Evolutionary conservation across 2,888 invertebrate genomes (phyloP), one percentile per base, ranked within the genome.

Genomic region (Tetragonula carbonaria): DNA sequence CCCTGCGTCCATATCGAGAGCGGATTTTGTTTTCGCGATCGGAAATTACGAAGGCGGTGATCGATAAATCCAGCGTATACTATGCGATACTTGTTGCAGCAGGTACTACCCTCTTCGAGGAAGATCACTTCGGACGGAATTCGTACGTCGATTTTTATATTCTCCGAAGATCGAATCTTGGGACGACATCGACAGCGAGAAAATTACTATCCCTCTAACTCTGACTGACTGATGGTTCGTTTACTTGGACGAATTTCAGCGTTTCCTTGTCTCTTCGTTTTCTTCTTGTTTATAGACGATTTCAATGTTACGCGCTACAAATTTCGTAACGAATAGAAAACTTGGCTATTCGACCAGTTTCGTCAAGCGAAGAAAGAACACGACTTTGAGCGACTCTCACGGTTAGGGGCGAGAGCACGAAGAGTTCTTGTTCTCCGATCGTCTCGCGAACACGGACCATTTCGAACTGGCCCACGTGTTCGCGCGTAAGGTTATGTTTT

Each of bases 1-100:
- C 59, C 21, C 53, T 50, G 16, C 51, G 14, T 79, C 65, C 88
- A 88, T 89, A 83, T 81, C 62, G 55, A 51, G 16, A 55, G 13
- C 28, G 51, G 45, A 62, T 84, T 78, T 74, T 80, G 23, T 33
- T 2, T 28, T 68, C 2, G 21, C 50, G 80, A 73, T 75, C 28
- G 59, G 51, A 55, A 74, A 65, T 84, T 75, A 72, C 50, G 63
- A 82, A 70, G 63, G 23, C 23, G 59, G 14, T 14, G 82, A 73
- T 74, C 82, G 68, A 80, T 80, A 63, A 75, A 68, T 75, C 45
- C 28, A 28, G 18, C 4, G 16, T 45, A 28, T 28, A 8, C 16
- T 23, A 14, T 13, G 23, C 33, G 23, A 23, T 57, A 18, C 59
- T 28, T 50, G 62, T 18, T 53, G 51, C 53, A n/a, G 55, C 16